phyloP scores from a whole-genome alignment of 1,140 invertebrate genomes.

The Stratiolaelaps scimitus region DNA sequence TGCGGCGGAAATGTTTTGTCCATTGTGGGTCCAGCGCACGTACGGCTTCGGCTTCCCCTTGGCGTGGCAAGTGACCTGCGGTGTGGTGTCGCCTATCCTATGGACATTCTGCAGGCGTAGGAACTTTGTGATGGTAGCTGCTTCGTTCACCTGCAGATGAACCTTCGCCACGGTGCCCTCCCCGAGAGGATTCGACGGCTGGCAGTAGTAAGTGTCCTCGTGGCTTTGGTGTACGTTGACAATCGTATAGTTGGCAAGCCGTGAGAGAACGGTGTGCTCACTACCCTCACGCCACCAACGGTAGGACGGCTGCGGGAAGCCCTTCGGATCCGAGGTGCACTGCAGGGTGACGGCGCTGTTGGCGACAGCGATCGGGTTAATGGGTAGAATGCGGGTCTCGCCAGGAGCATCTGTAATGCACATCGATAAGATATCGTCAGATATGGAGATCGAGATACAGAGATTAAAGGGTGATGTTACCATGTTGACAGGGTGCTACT shows the following conservation, averaged over 20 bases:
- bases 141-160: slow-evolving; percentile 64
- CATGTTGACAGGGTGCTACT: no score
- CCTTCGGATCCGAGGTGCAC: slow-evolving; percentile 68
- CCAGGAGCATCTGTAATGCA: slow-evolving; percentile 56
- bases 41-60: slow-evolving; percentile 70
- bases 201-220: slow-evolving; percentile 76
- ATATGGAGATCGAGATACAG: no score
- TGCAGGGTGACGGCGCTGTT: slow-evolving; percentile 67
- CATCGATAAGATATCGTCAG: no score
- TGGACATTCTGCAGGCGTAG: slow-evolving; percentile 51
- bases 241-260: slow-evolving; percentile 69
- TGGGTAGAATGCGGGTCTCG: slow-evolving; percentile 62
- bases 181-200: slow-evolving; percentile 73
- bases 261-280: slow-evolving; percentile 48
- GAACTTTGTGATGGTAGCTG: slow-evolving; percentile 64
- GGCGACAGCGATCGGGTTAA: slow-evolving; percentile 67
- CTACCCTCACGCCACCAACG: slow-evolving; percentile 68
- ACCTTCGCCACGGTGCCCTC: slow-evolving; percentile 66
- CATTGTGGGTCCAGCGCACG: slow-evolving; percentile 74
- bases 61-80: slow-evolving; percentile 64
- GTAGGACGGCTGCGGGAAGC: slow-evolving; percentile 73
- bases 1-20: slow-evolving; percentile 57
- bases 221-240: slow-evolving; percentile 62
- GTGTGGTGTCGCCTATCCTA: slow-evolving; percentile 63
- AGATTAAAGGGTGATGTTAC: no score